Conservation (phyloP, 1,140 invertebrate species). For the Bombus waltoni region DNA sequence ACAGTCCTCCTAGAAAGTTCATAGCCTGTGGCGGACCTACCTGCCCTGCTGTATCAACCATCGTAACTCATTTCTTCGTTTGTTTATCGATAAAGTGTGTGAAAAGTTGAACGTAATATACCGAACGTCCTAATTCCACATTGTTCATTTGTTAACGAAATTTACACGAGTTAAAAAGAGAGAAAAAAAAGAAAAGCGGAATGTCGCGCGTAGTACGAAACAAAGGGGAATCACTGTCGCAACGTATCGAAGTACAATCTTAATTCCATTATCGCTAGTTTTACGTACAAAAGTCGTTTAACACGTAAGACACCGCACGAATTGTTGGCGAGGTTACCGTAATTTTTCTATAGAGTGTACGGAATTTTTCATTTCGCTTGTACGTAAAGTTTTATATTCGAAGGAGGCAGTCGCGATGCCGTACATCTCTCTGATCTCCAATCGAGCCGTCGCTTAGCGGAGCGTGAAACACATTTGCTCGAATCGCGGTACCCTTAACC, state of each 20-base stretch:
- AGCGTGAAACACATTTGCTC: conserved; percentile 81
- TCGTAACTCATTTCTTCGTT: too few relatives aligned
- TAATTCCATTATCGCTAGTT: background rate
- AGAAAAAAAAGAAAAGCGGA: too few relatives aligned
- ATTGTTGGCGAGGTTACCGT: background rate
- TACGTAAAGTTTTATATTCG: conserved; percentile 75
- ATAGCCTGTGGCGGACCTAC: background rate
- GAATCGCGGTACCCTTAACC: conserved; percentile 75
- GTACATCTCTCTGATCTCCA: conserved; percentile 80
- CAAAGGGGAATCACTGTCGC: too few relatives aligned
- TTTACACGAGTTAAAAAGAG: background rate
- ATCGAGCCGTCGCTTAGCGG: conserved; percentile 81
- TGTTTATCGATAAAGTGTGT: too few relatives aligned
- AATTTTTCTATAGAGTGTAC: conserved; percentile 44
- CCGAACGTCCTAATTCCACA: too few relatives aligned
- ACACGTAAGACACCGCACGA: background rate
- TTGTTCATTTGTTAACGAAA: too few relatives aligned
- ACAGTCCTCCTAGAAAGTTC: conserved; percentile 68
- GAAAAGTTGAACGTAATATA: too few relatives aligned
- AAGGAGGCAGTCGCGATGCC: conserved; percentile 63
- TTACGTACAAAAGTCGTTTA: background rate
- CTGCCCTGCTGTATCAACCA: too few relatives aligned
- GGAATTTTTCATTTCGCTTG: conserved; percentile 70
- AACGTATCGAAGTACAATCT: background rate
- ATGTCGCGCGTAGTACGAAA: too few relatives aligned